Evolutionary conservation across 2,888 invertebrate genomes (phyloP).

Genomic region (Iphiclides podalirius): DNA sequence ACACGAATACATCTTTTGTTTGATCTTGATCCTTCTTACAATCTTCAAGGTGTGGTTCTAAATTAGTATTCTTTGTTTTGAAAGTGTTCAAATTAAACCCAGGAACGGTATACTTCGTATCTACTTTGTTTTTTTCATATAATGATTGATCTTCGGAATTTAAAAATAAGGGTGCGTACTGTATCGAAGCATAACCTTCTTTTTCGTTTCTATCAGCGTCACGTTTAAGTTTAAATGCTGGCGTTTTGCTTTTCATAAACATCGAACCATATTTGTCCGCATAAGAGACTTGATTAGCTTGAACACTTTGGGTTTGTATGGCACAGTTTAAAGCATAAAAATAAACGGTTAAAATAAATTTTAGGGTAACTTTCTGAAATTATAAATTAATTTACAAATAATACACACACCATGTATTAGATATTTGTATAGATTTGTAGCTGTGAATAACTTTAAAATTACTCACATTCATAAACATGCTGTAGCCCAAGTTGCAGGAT

Average conservation of each 20-base stretch:
- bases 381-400: background rate
- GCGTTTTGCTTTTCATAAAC: background rate
- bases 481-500: too few species aligned
- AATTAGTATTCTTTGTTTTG: conserved; percentile 7
- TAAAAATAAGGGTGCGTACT: conserved; percentile 19
- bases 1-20: conserved; percentile 1
- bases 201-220: background rate
- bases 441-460: too few species aligned
- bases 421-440: too few species aligned
- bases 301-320: conserved; percentile 1
- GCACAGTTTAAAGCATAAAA: background rate
- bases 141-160: conserved; percentile 8
- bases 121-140: conserved; percentile 4
- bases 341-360: background rate
- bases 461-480: background rate
- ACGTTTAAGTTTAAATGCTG: conserved; percentile 1
- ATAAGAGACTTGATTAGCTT: background rate
- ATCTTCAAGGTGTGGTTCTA: conserved; percentile 14
- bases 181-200: conserved; percentile 12
- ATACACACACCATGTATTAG: too few species aligned
- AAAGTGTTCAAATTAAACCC: too few species aligned
- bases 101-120: background rate
- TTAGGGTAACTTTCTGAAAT: conserved; percentile 13
- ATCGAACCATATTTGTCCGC: background rate
- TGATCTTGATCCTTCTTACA: background rate